Conservation (phyloP, 2,888 invertebrate species). For the Diogma glabrata region DNA sequence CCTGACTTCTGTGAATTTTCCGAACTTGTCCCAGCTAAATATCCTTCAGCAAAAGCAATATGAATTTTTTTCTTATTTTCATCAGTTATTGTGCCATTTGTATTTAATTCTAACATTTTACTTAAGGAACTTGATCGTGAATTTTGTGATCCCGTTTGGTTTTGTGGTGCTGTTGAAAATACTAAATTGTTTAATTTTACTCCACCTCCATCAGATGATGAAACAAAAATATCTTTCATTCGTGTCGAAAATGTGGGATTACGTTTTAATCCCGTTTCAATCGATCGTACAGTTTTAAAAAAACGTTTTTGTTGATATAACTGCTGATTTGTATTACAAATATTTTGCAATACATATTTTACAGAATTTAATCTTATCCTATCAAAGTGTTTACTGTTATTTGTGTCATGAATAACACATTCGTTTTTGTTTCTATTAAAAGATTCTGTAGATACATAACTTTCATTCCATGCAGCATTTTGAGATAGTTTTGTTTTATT, state of each 20-base stretch:
- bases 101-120: conserved; percentile 16
- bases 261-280: conserved; percentile 55
- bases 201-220: not conserved
- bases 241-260: conserved; percentile 60
- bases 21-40: conserved; percentile 54
- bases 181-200: conserved; percentile 21
- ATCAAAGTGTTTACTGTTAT: not conserved
- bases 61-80: conserved; percentile 56
- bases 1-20: conserved; percentile 36
- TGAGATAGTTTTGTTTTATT: not conserved
- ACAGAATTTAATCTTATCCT: too few relatives aligned
- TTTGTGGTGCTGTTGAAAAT: conserved; percentile 16
- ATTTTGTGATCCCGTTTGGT: conserved; percentile 6
- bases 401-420: not conserved
- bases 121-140: too few relatives aligned
- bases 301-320: conserved; percentile 46
- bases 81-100: conserved; percentile 12
- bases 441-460: conserved; percentile 16
- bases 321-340: conserved; percentile 11
- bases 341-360: not conserved
- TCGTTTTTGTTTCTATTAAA: not conserved
- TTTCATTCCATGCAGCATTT: not conserved
- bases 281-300: conserved; percentile 69
- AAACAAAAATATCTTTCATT: conserved; percentile 43
- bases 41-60: conserved; percentile 86